Evolutionary conservation across 2,113 vertebrate genomes (phyloP).

Genomic region (Origma solitaria): DNA sequence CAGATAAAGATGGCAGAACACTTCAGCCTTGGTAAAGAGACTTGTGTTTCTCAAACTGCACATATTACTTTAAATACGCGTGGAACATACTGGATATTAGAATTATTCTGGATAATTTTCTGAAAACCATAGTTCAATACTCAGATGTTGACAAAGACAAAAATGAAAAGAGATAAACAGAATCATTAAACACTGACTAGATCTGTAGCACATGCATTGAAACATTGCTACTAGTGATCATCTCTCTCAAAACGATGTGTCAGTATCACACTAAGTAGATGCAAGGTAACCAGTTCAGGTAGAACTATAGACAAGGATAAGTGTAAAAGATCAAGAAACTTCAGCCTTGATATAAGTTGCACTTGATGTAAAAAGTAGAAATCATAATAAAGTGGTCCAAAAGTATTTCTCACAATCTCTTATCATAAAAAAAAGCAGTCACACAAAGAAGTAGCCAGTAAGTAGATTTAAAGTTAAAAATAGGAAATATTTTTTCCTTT

Average conservation of each 20-base stretch:
- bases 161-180: neutral
- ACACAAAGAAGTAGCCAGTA: neutral
- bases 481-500: neutral
- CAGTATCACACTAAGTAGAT: neutral
- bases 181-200: neutral
- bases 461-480: neutral
- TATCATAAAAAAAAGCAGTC: neutral
- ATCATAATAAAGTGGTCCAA: neutral
- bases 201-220: neutral
- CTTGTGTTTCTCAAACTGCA: neutral
- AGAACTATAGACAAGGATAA: neutral
- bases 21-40: neutral
- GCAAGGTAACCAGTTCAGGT: neutral
- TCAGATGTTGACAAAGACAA: neutral
- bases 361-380: neutral
- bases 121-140: neutral
- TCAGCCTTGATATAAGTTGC: neutral
- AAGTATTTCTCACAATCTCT: neutral
- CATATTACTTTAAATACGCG: neutral
- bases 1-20: neutral
- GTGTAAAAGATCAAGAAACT: neutral
- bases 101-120: neutral
- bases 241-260: neutral
- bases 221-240: neutral
- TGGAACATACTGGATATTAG: neutral